phyloP scores from a whole-genome alignment of 2,113 vertebrate genomes.

The Lichenostomus cassidix region DNA sequence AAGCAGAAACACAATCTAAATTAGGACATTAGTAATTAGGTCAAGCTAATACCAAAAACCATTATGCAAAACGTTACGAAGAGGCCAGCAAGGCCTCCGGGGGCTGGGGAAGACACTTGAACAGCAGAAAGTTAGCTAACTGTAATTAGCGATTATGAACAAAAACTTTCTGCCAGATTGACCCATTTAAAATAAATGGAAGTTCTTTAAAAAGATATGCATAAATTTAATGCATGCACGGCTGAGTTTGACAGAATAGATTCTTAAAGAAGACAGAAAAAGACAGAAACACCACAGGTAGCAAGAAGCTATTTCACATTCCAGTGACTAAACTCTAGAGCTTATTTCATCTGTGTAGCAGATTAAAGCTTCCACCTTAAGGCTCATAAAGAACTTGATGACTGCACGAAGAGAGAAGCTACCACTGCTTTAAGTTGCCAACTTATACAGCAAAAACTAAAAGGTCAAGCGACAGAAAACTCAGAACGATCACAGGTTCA shows the following conservation, averaged over 20 bases:
- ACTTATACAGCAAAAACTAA: neutral
- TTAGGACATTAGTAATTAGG: constrained; percentile 47
- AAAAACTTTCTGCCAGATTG: constrained; percentile 15
- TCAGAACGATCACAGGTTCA: neutral
- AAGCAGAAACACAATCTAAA: constrained; percentile 29
- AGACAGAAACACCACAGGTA: neutral
- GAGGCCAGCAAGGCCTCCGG: neutral
- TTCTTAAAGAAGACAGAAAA: neutral
- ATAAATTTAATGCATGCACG: neutral
- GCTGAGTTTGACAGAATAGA: neutral
- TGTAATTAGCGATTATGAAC: constrained; percentile 44
- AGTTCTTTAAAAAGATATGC: constrained; percentile 24
- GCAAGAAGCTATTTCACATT: neutral
- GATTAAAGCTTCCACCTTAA: neutral
- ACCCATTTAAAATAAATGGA: constrained; percentile 57
- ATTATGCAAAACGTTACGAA: neutral
- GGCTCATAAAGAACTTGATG: neutral
- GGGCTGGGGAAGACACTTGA: neutral
- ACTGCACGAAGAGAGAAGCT: neutral
- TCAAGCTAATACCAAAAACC: constrained; percentile 54
- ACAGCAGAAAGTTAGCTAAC: constrained; percentile 38
- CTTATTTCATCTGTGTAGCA: neutral
- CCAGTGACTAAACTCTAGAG: neutral
- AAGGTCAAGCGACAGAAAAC: neutral
- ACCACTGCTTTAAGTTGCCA: neutral